A percentile compares a stretch with the other conserved stretches of the same genome.
Evolutionary conservation across 2,113 vertebrate genomes (phyloP).

Genomic region (Leucopsar rothschildi): DNA sequence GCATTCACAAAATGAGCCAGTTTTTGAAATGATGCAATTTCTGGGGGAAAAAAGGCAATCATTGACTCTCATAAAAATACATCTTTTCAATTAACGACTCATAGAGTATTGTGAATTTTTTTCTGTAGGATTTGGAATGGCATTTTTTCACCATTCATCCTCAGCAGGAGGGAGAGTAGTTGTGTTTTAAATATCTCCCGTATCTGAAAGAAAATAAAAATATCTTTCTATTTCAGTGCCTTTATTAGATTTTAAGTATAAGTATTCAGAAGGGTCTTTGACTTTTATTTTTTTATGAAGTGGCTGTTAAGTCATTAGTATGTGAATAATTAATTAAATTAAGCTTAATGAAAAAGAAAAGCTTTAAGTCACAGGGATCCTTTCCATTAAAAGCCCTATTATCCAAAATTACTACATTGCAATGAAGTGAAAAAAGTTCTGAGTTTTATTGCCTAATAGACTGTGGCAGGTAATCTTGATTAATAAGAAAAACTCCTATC

Average conservation of each 20-base stretch:
- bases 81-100: not conserved
- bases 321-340: slow-evolving; percentile 22
- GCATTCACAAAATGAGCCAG: not conserved
- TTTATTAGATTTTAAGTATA: slow-evolving; percentile 6
- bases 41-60: not conserved
- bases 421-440: slow-evolving; percentile 10
- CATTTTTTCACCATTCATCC: not conserved
- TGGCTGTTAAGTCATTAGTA: slow-evolving; percentile 29
- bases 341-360: not conserved
- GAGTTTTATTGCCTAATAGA: not conserved
- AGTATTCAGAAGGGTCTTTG: not conserved
- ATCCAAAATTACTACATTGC: slow-evolving; percentile 29
- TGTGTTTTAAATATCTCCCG: not conserved
- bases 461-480: slow-evolving; percentile 23
- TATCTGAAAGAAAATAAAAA: not conserved
- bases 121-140: not conserved
- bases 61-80: not conserved
- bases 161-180: not conserved
- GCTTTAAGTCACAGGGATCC: slow-evolving; percentile 23
- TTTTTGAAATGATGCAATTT: not conserved
- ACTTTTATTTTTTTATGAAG: slow-evolving; percentile 6
- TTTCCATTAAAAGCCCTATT: slow-evolving; percentile 19
- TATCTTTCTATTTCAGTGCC: not conserved
- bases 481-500: not conserved
- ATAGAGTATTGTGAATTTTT: not conserved